Conservation (phyloP, 2,113 vertebrate genomes). For the Clupea harengus region DNA sequence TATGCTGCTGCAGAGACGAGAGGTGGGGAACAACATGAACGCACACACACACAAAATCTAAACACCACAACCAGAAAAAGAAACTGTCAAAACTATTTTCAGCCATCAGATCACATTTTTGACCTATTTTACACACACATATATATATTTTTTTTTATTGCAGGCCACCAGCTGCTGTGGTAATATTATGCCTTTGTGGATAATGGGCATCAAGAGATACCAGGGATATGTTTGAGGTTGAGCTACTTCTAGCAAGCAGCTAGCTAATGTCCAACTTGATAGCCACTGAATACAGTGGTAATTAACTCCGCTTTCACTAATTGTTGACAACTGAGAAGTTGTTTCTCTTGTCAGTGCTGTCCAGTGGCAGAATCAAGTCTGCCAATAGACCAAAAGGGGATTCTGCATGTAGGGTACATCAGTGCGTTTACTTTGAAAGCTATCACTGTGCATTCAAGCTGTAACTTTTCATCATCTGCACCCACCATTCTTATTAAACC, state of each 20-base stretch:
- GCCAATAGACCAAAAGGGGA: background rate
- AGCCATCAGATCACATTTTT: background rate
- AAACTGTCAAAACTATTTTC: background rate
- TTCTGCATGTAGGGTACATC: slow-evolving; percentile 49
- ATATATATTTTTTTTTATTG: background rate
- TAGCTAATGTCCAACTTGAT: no score
- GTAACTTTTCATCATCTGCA: slow-evolving; percentile 66
- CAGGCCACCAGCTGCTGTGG: background rate
- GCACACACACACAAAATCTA: background rate
- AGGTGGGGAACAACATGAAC: background rate
- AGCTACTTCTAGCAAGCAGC: no score
- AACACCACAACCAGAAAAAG: background rate
- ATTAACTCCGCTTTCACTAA: no score
- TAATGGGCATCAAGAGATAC: no score
- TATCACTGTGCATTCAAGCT: slow-evolving; percentile 72
- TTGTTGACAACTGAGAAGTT: no score
- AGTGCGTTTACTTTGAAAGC: slow-evolving; percentile 80
- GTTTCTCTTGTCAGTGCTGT: background rate
- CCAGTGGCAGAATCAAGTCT: background rate
- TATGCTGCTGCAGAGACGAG: slow-evolving; percentile 74
- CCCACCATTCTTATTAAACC: background rate
- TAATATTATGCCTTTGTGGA: no score
- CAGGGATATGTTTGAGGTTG: no score
- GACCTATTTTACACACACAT: background rate
- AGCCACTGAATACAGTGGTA: no score